Percentiles rank a stretch among this genome's conserved stretches.
Conservation (phyloP, 1,140 invertebrate genomes). For the Achroia grisella region DNA sequence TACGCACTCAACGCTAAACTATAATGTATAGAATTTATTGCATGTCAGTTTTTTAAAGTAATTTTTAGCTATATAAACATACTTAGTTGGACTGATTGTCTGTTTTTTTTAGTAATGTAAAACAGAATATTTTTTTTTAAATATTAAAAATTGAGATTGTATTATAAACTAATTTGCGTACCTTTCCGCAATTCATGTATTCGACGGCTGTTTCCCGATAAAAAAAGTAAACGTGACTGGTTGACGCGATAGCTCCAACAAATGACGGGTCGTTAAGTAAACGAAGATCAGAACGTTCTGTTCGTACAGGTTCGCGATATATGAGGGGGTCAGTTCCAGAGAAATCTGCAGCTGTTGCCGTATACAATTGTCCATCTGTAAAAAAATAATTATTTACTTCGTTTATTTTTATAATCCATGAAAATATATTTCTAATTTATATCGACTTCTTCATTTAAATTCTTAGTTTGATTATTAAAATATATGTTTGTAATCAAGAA, state of each 20-base stretch:
- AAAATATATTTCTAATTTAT: too few species aligned
- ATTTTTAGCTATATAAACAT: too few species aligned
- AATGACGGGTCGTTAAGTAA: conserved; percentile 82
- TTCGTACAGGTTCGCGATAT: conserved; percentile 86
- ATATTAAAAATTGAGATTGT: too few species aligned
- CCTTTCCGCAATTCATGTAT: conserved; percentile 96
- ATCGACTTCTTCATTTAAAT: too few species aligned
- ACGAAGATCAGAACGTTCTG: conserved; percentile 78
- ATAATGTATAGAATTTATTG: too few species aligned
- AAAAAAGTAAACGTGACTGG: conserved; percentile 97
- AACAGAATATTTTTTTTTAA: too few species aligned
- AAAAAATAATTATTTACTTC: conserved; percentile 11
- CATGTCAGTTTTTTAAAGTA: too few species aligned
- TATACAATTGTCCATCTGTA: conserved; percentile 90
- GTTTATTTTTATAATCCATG: not conserved
- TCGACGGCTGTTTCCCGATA: conserved; percentile 96
- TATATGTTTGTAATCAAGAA: too few species aligned
- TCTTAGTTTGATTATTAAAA: too few species aligned
- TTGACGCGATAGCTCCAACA: conserved; percentile 93
- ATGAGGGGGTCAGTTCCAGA: conserved; percentile 94
- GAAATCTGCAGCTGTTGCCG: conserved; percentile 96
- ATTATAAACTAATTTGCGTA: conserved; percentile 39
- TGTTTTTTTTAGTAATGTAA: too few species aligned
- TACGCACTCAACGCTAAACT: too few species aligned
- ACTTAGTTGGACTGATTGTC: too few species aligned